Base-by-base conservation (phyloP, 2,797 vertebrate genomes). In the Scarus forsteni region DNA sequence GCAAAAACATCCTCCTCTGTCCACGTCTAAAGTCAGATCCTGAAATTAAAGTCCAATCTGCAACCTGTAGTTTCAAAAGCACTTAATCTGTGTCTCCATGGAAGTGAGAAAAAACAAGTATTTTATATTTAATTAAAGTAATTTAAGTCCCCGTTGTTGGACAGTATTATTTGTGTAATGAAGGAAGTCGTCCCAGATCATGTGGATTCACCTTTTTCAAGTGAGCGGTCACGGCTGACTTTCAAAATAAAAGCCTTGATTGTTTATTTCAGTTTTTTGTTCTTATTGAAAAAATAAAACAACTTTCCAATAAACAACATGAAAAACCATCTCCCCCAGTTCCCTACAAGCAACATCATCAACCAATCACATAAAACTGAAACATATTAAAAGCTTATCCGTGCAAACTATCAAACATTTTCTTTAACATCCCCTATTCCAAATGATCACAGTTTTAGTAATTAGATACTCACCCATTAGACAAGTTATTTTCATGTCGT, bases 171-270 rank as follows among this genome's bases (percentile, higher is more conserved):
- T 42, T 12, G 9, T 5, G 5, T 8, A 8, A 5, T 35, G 10
- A 50, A 6, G 16, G 45, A 16, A 54, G 15, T 19, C 2, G 7
- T 38, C 52, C 14, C 6, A 5, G n/a, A 34, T 6, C 13, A 36
- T 11, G 55, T 46, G 49, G 27, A n/a, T 36, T 56, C 42, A 10
- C 49, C 49, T 42, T 9, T 2, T 19, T 48, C 35, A 34, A 27
- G 10, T 15, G 5, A 42, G 8, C 10, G 18, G 42, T 40, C 43
- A 7, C 54, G 15, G 35, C 34, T 27, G 4, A 10, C 35, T 60
- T 60, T 55, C 16, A 64, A 7, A 83, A 83, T 77, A 77, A 80
- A 80, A 57, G 2, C 42, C 27, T 62, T 2, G 0, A 0, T 46
- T 43, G 36, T 52, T 72, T 9, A 48, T 52, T 0, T 46, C n/a